These are phyloP conservation scores for Anguilla marmorata DNA, from an alignment of 2,797 vertebrate genomes.

Conservation along the genomic window DNA sequence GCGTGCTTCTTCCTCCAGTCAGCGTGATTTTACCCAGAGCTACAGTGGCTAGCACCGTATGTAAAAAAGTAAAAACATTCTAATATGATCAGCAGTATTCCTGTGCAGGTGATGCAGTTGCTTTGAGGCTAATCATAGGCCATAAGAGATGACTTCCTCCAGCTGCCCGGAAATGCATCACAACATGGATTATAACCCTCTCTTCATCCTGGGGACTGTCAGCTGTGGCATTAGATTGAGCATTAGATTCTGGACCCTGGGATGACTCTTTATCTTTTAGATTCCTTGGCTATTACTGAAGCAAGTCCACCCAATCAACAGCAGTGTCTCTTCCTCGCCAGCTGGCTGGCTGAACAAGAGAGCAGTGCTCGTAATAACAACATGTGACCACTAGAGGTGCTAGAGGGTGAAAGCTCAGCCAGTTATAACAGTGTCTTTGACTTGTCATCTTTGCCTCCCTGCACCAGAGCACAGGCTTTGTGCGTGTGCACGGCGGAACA, in stretches of 20 bases:
- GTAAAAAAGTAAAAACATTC: too few species aligned
- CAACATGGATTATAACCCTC: background rate
- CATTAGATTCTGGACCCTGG: background rate
- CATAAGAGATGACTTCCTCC: background rate
- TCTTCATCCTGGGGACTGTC: background rate
- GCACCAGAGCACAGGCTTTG: background rate
- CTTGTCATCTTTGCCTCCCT: background rate
- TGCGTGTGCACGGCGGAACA: background rate
- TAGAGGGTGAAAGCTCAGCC: background rate
- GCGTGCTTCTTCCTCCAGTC: too few species aligned
- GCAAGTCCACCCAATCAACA: background rate
- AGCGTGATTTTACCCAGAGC: too few species aligned
- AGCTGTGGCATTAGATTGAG: background rate
- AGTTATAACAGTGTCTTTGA: background rate
- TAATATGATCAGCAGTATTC: too few species aligned
- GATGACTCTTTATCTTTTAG: background rate
- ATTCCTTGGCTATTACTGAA: background rate
- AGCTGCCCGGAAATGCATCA: background rate
- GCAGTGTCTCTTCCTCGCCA: background rate
- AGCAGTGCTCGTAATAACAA: background rate
- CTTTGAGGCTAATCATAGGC: too few species aligned
- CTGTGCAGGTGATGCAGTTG: too few species aligned
- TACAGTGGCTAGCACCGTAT: too few species aligned
- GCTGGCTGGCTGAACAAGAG: background rate
- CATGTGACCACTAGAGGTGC: background rate